Conservation (phyloP, 2,888 invertebrate species). For the Myathropa florea region DNA sequence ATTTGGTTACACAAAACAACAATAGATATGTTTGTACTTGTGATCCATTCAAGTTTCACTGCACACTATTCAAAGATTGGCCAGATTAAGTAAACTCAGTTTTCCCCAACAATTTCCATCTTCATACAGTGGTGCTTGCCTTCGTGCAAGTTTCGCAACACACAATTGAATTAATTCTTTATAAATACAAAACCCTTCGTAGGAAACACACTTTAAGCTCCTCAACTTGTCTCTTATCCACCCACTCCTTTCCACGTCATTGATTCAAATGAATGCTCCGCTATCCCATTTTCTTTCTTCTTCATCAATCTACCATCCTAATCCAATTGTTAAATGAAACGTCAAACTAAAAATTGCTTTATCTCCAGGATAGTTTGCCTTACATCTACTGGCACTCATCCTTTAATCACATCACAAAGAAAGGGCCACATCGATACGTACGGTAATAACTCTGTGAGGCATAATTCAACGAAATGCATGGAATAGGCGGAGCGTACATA, state of each 20-base stretch:
- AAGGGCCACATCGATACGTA: not conserved
- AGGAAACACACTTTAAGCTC: slow-evolving; percentile 40
- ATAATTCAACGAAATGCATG: not conserved
- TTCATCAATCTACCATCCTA: slow-evolving; percentile 53
- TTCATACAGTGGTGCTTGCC: not conserved
- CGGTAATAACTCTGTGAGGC: not conserved
- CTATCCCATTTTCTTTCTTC: slow-evolving; percentile 37
- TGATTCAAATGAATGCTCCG: slow-evolving; percentile 52
- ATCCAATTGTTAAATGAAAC: slow-evolving; percentile 69
- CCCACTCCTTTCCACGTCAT: slow-evolving; percentile 49
- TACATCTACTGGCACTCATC: slow-evolving; percentile 33
- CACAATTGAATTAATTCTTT: slow-evolving; percentile 47
- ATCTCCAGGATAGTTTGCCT: slow-evolving; percentile 44
- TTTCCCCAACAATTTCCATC: slow-evolving; percentile 1
- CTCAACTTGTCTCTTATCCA: slow-evolving; percentile 43
- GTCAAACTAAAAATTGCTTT: slow-evolving; percentile 68
- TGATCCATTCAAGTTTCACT: not conserved
- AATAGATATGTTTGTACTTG: not conserved
- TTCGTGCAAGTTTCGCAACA: slow-evolving; percentile 21
- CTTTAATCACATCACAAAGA: slow-evolving; percentile 26
- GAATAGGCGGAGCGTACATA: too few species aligned
- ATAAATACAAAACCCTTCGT: slow-evolving; percentile 26
- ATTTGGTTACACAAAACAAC: not conserved
- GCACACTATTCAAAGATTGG: not conserved
- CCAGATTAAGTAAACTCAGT: not conserved